A percentile compares a stretch with the other conserved stretches of the same genome.
These are phyloP conservation scores for Pocota personata DNA, from an alignment of 2,888 invertebrate species.

Conservation along the genomic window DNA sequence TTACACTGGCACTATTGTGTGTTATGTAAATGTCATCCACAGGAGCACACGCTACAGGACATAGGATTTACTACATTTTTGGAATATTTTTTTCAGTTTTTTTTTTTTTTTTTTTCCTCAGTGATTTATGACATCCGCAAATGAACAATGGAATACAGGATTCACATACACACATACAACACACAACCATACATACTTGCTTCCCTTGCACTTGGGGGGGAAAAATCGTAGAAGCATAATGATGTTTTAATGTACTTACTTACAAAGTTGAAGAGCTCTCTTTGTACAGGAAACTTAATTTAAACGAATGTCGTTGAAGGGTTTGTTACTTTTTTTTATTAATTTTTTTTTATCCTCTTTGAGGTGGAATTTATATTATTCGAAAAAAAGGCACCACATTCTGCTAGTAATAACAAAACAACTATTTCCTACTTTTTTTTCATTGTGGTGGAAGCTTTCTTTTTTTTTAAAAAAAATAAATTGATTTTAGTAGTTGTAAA, in stretches of 20 bases:
- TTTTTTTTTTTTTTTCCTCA: not conserved
- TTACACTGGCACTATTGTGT: constrained; percentile 58
- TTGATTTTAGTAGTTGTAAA: constrained; percentile 15
- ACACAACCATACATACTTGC: not conserved
- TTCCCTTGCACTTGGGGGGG: not conserved
- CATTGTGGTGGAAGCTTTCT: constrained; percentile 29
- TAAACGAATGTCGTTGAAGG: not conserved
- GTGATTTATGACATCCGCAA: constrained; percentile 71
- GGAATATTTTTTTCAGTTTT: constrained; percentile 2
- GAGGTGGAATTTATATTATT: not conserved
- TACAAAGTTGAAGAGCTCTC: not conserved
- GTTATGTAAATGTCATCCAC: constrained; percentile 69
- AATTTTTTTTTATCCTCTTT: constrained; percentile 1
- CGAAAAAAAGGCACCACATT: constrained; percentile 46
- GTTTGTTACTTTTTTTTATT: not conserved
- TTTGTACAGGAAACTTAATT: not conserved
- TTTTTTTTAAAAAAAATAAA: not conserved
- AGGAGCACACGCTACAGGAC: constrained; percentile 51
- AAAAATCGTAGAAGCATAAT: not conserved
- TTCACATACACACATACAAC: not conserved
- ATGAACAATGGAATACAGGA: constrained; percentile 43
- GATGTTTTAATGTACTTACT: constrained; percentile 53
- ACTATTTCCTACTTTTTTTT: constrained; percentile 27
- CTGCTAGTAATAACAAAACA: constrained; percentile 23
- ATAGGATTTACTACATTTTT: constrained; percentile 60